These are phyloP conservation scores for Trachythela sp. DNA, from an alignment of 64 coral and sea anemone genomes.

Conservation along the genomic window DNA sequence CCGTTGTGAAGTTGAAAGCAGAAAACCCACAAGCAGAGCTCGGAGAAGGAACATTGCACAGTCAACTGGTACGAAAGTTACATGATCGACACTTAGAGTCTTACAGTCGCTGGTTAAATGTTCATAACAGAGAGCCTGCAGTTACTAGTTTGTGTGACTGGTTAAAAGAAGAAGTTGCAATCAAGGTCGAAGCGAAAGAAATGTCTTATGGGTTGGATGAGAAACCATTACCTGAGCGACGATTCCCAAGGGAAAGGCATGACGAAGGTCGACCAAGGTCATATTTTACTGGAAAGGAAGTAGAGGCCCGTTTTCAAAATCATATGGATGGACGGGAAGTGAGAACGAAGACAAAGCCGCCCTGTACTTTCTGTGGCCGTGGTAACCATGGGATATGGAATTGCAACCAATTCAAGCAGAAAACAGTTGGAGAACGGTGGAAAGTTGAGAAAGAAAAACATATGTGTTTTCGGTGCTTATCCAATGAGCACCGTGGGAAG, in stretches of 20 bases:
- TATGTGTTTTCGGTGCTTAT: slow-evolving; percentile 42
- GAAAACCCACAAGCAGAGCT: slow-evolving; percentile 35
- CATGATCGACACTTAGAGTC: slow-evolving; percentile 27
- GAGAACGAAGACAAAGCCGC: background rate
- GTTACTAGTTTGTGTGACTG: slow-evolving; percentile 21
- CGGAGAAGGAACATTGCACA: slow-evolving; percentile 44
- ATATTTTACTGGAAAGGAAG: background rate
- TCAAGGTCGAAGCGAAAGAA: slow-evolving; percentile 11
- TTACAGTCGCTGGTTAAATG: slow-evolving; percentile 23
- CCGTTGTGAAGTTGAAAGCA: slow-evolving; percentile 30
- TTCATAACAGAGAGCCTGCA: background rate
- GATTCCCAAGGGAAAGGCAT: no score
- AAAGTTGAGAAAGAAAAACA: slow-evolving; percentile 32
- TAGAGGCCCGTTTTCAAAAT: no score
- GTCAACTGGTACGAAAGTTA: slow-evolving; percentile 33
- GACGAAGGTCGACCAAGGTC: no score
- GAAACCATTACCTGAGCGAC: no score
- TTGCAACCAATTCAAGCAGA: slow-evolving; percentile 4
- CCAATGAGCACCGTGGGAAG: slow-evolving; percentile 15
- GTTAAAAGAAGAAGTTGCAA: slow-evolving; percentile 27
- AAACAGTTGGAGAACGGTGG: background rate
- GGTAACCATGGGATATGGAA: slow-evolving; percentile 7
- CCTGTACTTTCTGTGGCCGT: background rate
- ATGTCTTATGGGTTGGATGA: slow-evolving; percentile 28
- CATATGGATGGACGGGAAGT: no score